Evolutionary conservation across 2,113 vertebrate genomes (phyloP), one percentile per base, ranked within the genome.

Genomic region (Tretioscincus oriximinensis): DNA sequence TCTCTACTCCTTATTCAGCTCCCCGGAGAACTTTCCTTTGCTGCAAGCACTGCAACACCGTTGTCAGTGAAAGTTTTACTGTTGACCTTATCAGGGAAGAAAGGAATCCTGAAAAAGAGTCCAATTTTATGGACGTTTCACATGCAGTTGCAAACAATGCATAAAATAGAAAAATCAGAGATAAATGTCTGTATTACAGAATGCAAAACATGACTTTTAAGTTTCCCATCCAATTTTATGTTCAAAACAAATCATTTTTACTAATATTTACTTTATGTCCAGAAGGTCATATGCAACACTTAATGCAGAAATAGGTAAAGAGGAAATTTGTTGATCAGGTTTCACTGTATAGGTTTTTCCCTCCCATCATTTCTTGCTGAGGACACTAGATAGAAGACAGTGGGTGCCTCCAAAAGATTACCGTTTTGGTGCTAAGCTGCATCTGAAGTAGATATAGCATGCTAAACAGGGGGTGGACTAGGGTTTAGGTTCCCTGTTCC

Each of bases 71-170:
- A 71, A 61, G 41, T 68, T 78, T 77, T 80, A 21, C 10, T 71
- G 3, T 51, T 22, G 31, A 29, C 71, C 63, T 83, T 76, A 61
- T 54, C 35, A 29, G 49, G 12, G 24, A 58, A 85, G 9, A 54
- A 68, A 10, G 78, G 7, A 61, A 22, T 81, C 31, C 24, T 83
- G 72, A 47, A 29, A 66, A 86, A 73, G 86, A 81, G 86, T 6
- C 21, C 60, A 79, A 63, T 2, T 85, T 80, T 77, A 83, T 78
- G 58, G 31, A 24, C 66, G 84, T 29, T 80, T 80, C 26, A 58
- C 68, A 22, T 70, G 31, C 16, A 21, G 18, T 69, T 75, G 65
- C 65, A 79, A 84, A 75, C 28, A 76, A 83, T 84, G 68, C 70
- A 84, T 77, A 9, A 24, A 69, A 45, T 29, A 22, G 22, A 11